These are phyloP conservation scores for Meloidogyne exigua DNA, from an alignment of 1,140 invertebrate species.

Conservation along the genomic window DNA sequence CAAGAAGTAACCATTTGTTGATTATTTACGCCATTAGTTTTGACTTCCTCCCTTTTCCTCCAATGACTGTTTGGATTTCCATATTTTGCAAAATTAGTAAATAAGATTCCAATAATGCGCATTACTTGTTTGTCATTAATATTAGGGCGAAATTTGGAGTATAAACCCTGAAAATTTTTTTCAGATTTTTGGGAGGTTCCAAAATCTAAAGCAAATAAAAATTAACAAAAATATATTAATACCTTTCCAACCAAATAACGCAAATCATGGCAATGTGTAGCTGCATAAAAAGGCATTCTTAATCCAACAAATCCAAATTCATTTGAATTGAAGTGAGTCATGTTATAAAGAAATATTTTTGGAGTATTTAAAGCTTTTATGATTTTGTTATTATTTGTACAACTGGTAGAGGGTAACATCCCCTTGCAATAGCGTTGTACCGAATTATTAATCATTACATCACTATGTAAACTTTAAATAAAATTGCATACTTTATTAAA, in stretches of 20 bases:
- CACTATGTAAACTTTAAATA: constrained; percentile 37
- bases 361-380: neutral
- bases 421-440: constrained; percentile 43
- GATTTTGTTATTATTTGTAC: constrained; percentile 3
- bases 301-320: constrained; percentile 44
- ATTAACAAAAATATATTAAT: too few relatives aligned
- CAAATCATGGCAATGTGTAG: constrained; percentile 48
- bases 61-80: constrained; percentile 33
- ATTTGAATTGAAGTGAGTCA: constrained; percentile 44
- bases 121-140: constrained; percentile 39
- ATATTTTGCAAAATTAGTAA: constrained; percentile 47
- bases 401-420: constrained; percentile 28
- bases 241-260: constrained; percentile 42
- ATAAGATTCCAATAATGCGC: constrained; percentile 38
- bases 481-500: too few relatives aligned
- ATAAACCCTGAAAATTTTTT: constrained; percentile 32
- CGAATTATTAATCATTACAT: constrained; percentile 47
- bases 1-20: neutral
- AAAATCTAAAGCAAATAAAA: too few relatives aligned
- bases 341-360: constrained; percentile 44
- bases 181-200: too few relatives aligned
- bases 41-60: neutral
- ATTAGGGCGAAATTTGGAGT: constrained; percentile 48
- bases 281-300: constrained; percentile 49
- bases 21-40: neutral